Base-by-base conservation (phyloP, 2,113 vertebrate genomes). In the Apus apus region DNA sequence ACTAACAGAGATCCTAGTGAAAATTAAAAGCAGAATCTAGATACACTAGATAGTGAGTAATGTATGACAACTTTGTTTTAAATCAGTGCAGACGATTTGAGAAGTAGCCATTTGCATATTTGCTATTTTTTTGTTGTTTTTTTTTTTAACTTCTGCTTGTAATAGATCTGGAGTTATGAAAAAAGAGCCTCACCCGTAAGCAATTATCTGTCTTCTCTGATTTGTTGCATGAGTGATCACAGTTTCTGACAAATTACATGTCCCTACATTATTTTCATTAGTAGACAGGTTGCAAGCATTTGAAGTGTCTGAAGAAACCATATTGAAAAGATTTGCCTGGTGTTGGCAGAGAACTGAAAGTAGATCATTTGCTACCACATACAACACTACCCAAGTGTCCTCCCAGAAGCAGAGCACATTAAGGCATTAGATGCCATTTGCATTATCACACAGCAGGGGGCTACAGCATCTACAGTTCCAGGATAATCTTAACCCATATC, bases 381-480 rank as follows among this genome's bases (percentile, higher is more conserved):
- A 45, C 19, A 43, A 89, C 87, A 88, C 72, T 89, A 93, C 51
- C 68, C 85, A 60, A 48, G 86, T 27, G 80, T 56, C 94, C 77
- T 90, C 58, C 58, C 65, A 40, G 4, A 90, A 91, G 89, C 94
- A 43, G 56, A 94, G 89, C 80, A 86, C 77, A 90, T 94, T 81
- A 97, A 96, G 95, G 95, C 86, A 96, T 91, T 84, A 95, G 97
- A 97, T 98, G 98, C 97, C 96, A 97, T 98, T 98, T 98, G 97
- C 98, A 98, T 97, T 98, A 96, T 96, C 97, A 96, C 98, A 98
- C 98, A 98, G 98, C 98, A 98, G 98, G 98, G 98, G 98, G 98
- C 98, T 98, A 98, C 93, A 97, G 95, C 95, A 95, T 96, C 97
- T 94, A 93, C 91, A 93, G 21, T 91, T 97, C 94, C 96, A 72